Evolutionary conservation across 2,113 vertebrate genomes (phyloP), one percentile per base, ranked within the genome.

Genomic region (Candoia aspera): DNA sequence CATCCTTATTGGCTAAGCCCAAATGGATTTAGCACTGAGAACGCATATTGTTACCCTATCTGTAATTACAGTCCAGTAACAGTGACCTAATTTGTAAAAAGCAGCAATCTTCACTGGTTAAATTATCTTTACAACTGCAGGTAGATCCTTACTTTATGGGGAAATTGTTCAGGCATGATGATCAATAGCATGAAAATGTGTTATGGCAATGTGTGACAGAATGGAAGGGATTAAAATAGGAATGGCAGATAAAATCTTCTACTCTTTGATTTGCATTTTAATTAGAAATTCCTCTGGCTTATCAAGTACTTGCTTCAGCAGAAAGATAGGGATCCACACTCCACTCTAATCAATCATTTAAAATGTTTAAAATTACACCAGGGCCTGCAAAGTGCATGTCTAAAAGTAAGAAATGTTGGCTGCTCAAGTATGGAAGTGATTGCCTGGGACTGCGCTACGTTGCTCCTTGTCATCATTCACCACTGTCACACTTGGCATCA

Each of bases 221-320:
- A 79, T 33, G 29, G 68, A 55, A 58, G 57, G 59, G 58, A 85
- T 60, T 91, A 91, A 11, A 93, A 68, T 64, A 93, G 33, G 1
- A 29, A 88, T 87, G 8, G 33, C 46, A 83, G 86, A 88, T 88
- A 88, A 88, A 84, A 86, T 88, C 62, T 91, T 88, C 55, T 53
- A 29, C 17, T 55, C 86, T 53, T 79, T 55, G 62, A 92, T 88
- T 89, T 93, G 90, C 87, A 92, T 91, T 54, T 68, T 92, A 86
- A 93, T 92, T n/a, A 91, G 90, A 90, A 84, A 88, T 92, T 93
- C 83, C 49, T 92, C 64, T 90, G 90, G 92, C 86, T 91, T 91
- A 86, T 55, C 88, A 86, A 95, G 79, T 93, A 87, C 85, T 93
- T 93, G 84, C 91, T 93, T 92, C 64, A 46, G 85, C 55, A 91